These are phyloP conservation scores for Mimachlamys varia DNA, from an alignment of 2,888 invertebrate genomes.

Conservation along the genomic window DNA sequence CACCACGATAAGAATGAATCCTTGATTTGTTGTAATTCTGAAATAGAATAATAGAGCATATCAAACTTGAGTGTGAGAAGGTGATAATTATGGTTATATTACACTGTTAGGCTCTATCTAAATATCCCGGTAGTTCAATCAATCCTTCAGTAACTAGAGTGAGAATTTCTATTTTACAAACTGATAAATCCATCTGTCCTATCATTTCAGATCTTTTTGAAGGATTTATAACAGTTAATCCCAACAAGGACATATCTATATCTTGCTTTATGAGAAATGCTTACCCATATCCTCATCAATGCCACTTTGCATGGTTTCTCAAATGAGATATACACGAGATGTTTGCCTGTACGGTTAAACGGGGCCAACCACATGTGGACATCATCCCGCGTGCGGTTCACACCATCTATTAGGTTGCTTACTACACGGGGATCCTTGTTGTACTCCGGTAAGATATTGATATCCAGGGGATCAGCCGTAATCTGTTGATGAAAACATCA, in stretches of 20 bases:
- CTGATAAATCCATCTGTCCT: too few relatives aligned
- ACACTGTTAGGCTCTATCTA: neutral
- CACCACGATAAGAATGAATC: conserved; percentile 91
- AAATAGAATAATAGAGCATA: conserved; percentile 42
- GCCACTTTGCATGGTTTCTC: conserved; percentile 84
- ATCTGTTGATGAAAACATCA: conserved; percentile 81
- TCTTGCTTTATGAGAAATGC: conserved; percentile 54
- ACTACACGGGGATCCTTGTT: conserved; percentile 86
- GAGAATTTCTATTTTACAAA: too few relatives aligned
- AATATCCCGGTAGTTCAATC: neutral
- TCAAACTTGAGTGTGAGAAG: conserved; percentile 32
- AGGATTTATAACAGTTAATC: too few relatives aligned
- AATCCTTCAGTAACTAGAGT: too few relatives aligned
- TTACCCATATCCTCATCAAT: conserved; percentile 88
- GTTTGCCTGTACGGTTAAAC: conserved; percentile 85
- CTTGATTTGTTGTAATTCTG: conserved; percentile 95
- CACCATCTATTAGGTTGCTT: conserved; percentile 87
- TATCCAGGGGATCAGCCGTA: conserved; percentile 84
- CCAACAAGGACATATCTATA: too few relatives aligned
- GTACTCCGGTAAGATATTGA: conserved; percentile 87
- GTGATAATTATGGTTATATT: neutral
- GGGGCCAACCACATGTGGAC: conserved; percentile 90
- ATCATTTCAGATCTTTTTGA: too few relatives aligned
- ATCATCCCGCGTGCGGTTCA: conserved; percentile 89
- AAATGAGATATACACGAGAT: conserved; percentile 85